These are phyloP conservation scores for Apodemus speciosus DNA, from an alignment of 2,113 vertebrate genomes.

Conservation along the genomic window DNA sequence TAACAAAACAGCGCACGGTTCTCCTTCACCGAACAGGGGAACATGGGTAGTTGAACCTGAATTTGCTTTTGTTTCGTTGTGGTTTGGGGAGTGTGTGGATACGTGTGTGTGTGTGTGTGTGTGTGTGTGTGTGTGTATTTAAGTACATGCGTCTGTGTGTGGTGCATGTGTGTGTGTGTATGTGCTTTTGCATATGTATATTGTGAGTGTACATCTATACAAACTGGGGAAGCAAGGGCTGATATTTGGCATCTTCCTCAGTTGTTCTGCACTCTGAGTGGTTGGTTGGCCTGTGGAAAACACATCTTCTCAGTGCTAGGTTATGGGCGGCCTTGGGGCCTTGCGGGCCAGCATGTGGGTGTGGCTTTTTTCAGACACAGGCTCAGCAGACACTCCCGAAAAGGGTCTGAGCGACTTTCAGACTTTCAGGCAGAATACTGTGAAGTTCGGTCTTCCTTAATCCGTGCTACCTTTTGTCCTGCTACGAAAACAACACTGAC, in stretches of 20 bases:
- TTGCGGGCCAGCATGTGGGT: constrained; percentile 46
- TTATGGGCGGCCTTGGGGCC: neutral
- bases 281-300: neutral
- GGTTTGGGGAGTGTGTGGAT: neutral
- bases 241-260: neutral
- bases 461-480: neutral
- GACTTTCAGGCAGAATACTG: constrained; percentile 37
- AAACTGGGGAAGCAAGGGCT: too few relatives aligned
- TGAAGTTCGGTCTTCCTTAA: constrained; percentile 55
- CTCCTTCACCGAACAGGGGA: neutral
- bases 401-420: constrained; percentile 40
- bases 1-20: neutral
- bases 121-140: neutral
- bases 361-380: constrained; percentile 45
- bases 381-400: constrained; percentile 3
- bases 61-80: neutral
- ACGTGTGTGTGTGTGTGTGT: neutral
- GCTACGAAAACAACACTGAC: constrained; percentile 65
- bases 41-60: neutral
- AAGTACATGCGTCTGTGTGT: neutral
- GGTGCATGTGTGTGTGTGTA: neutral
- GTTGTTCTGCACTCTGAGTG: neutral
- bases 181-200: neutral
- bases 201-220: neutral
- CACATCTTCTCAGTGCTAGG: neutral